Conservation (phyloP, 2,113 vertebrate genomes). For the Dipodomys merriami region DNA sequence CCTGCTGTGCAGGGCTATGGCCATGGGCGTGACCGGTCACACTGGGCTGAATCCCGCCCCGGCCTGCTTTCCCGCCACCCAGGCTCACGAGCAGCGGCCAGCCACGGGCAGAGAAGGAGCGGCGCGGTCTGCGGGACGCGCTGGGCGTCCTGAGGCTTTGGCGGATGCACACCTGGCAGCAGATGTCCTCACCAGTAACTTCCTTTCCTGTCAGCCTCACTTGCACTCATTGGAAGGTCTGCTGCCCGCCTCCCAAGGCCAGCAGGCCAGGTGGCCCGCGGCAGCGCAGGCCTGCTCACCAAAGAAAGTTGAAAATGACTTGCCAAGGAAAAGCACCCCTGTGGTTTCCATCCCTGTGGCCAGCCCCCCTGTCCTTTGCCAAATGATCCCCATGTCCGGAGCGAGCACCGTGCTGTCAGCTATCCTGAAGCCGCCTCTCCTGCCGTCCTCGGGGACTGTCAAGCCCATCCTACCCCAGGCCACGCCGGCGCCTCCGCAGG, state of each 20-base stretch:
- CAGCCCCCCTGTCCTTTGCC: slow-evolving; percentile 91
- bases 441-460: slow-evolving; percentile 78
- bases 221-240: slow-evolving; percentile 54
- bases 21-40: slow-evolving; percentile 93
- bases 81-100: slow-evolving; percentile 40
- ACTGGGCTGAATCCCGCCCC: slow-evolving; percentile 87
- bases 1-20: slow-evolving; percentile 88
- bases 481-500: slow-evolving; percentile 83
- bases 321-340: slow-evolving; percentile 81
- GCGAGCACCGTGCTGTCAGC: slow-evolving; percentile 90
- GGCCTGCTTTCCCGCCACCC: slow-evolving; percentile 82
- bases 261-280: slow-evolving; percentile 35
- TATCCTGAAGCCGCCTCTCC: slow-evolving; percentile 90
- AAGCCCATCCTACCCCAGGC: slow-evolving; percentile 90
- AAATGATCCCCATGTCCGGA: slow-evolving; percentile 92
- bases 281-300: slow-evolving; percentile 66
- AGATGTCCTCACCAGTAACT: slow-evolving; percentile 50
- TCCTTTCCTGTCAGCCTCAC: slow-evolving; percentile 65
- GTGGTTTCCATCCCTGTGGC: slow-evolving; percentile 85
- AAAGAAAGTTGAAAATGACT: slow-evolving; percentile 83
- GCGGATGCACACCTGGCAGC: slow-evolving; percentile 28
- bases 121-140: slow-evolving; percentile 16
- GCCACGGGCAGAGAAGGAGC: background rate
- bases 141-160: slow-evolving; percentile 46
- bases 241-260: slow-evolving; percentile 68